Evolutionary conservation across 2,888 invertebrate genomes (phyloP).

Genomic region (Malthinus flaveolus): DNA sequence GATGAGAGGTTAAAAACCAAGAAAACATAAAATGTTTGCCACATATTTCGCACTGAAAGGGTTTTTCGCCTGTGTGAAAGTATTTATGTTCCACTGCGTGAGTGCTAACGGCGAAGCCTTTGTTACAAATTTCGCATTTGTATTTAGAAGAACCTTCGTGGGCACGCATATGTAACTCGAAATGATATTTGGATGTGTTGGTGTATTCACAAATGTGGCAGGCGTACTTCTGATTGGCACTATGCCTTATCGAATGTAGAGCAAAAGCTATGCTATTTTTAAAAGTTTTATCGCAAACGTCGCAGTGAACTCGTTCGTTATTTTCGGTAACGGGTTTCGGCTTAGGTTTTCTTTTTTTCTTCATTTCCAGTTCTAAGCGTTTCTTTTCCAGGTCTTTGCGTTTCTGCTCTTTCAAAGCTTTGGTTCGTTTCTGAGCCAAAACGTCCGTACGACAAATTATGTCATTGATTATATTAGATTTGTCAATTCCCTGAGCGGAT

Average conservation of each 20-base stretch:
- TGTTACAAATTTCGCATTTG: conserved; percentile 59
- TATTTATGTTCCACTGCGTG: conserved; percentile 60
- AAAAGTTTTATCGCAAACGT: conserved; percentile 30
- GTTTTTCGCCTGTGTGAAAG: conserved; percentile 59
- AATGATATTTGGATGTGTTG: conserved; percentile 46
- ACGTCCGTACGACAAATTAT: background rate
- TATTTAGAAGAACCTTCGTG: conserved; percentile 55
- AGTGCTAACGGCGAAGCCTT: conserved; percentile 56
- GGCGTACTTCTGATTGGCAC: conserved; percentile 42
- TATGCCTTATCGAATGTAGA: conserved; percentile 45
- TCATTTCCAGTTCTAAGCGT: background rate
- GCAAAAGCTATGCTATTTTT: conserved; percentile 39
- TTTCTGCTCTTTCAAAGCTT: conserved; percentile 5
- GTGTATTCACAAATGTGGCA: conserved; percentile 48
- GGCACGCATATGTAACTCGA: conserved; percentile 46
- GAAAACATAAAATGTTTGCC: conserved; percentile 57
- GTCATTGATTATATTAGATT: conserved; percentile 14
- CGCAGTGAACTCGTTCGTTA: conserved; percentile 26
- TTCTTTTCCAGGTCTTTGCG: conserved; percentile 8
- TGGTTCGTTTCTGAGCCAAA: conserved; percentile 1
- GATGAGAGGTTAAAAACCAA: conserved; percentile 57
- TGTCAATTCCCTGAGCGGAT: conserved; percentile 9
- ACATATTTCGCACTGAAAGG: conserved; percentile 59
- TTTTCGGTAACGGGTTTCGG: conserved; percentile 3
- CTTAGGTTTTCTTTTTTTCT: conserved; percentile 7